Conservation (phyloP, 1,140 invertebrate genomes). For the Metopolophium dirhodum region DNA sequence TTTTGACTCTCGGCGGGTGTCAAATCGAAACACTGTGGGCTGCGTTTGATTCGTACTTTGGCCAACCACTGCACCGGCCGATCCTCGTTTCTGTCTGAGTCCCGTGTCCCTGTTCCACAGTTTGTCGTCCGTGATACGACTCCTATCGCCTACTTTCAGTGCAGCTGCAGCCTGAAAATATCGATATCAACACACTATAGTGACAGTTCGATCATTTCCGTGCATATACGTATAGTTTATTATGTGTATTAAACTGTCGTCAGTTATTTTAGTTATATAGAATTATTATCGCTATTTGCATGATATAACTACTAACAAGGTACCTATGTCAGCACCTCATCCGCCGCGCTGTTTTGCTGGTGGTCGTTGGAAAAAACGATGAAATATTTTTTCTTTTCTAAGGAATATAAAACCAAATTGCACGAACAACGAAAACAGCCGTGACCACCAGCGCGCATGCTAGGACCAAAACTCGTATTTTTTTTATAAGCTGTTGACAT, state of each 20-base stretch:
- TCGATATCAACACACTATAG: not conserved
- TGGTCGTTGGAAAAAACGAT: no score
- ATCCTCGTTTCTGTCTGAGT: conserved; percentile 44
- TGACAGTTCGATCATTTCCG: not conserved
- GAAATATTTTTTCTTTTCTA: no score
- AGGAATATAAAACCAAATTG: no score
- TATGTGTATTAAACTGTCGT: not conserved
- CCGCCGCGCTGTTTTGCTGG: no score
- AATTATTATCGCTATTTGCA: not conserved
- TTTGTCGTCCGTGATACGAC: conserved; percentile 45
- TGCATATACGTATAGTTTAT: not conserved
- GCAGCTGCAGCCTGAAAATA: conserved; percentile 43
- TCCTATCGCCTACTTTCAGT: conserved; percentile 39
- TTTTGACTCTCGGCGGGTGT: conserved; percentile 40
- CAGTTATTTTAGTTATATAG: not conserved
- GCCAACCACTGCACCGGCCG: conserved; percentile 31
- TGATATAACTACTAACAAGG: no score
- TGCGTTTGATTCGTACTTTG: conserved; percentile 34
- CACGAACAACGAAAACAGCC: no score
- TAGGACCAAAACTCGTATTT: no score
- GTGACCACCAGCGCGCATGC: no score
- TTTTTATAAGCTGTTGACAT: no score
- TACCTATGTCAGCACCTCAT: no score
- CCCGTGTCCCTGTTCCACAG: conserved; percentile 43
- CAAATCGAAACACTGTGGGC: conserved; percentile 37